These are phyloP conservation scores for Ammospiza maritima DNA, from an alignment of 2,797 vertebrate species.

Conservation along the genomic window DNA sequence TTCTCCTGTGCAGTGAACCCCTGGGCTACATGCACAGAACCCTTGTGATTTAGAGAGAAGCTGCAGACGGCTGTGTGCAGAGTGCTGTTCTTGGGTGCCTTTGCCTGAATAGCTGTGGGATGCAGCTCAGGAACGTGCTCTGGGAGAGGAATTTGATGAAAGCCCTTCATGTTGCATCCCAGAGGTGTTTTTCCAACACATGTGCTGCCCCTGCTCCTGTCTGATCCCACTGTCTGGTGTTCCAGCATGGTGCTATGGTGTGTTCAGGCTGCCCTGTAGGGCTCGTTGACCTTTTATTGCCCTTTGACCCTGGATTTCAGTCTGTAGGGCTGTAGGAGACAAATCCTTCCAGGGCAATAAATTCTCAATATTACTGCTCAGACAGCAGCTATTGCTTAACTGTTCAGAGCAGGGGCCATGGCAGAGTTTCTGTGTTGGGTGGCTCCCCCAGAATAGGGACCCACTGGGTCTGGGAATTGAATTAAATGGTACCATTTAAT, in stretches of 20 bases:
- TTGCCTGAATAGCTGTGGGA: background rate
- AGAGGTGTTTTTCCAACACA: background rate
- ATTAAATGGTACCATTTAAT: background rate
- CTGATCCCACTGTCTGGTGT: background rate
- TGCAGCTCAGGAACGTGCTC: fast-evolving
- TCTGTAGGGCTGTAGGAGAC: background rate
- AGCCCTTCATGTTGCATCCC: background rate
- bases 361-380: background rate
- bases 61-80: background rate
- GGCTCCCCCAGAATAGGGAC: background rate
- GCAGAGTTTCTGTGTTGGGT: background rate
- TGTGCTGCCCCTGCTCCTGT: background rate
- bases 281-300: background rate
- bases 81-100: background rate
- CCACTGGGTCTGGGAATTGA: background rate
- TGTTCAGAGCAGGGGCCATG: background rate
- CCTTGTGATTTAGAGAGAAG: background rate
- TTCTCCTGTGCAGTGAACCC: fast-evolving
- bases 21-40: background rate
- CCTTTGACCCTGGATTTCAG: background rate
- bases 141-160: background rate
- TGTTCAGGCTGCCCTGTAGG: background rate
- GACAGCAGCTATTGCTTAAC: background rate
- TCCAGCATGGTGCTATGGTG: fast-evolving
- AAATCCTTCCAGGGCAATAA: background rate